phyloP scores from a whole-genome alignment of 2,888 invertebrate genomes.

The Eulithis prunata region DNA sequence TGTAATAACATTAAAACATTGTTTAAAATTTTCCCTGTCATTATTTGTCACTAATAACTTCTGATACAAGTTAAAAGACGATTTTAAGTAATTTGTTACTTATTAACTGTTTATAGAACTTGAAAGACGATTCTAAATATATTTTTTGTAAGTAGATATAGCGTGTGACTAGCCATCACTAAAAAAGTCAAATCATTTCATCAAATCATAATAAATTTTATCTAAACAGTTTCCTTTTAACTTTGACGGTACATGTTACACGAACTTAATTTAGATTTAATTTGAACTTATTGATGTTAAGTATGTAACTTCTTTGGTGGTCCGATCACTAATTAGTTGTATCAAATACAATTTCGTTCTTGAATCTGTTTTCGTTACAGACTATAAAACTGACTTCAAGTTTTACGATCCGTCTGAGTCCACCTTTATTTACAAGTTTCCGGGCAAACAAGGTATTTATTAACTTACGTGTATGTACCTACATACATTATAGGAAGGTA shows the following conservation, averaged over 20 bases:
- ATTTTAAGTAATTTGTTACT: too few relatives aligned
- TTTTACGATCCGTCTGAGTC: constrained; percentile 60
- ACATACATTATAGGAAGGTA: too few relatives aligned
- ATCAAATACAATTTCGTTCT: constrained; percentile 56
- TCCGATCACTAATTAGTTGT: constrained; percentile 70
- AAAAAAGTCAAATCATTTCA: constrained; percentile 41
- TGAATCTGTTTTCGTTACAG: constrained; percentile 46
- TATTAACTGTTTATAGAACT: too few relatives aligned
- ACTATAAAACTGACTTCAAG: constrained; percentile 57
- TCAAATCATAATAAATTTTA: constrained; percentile 40
- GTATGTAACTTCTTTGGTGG: constrained; percentile 69
- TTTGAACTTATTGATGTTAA: constrained; percentile 41
- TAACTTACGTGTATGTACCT: too few relatives aligned
- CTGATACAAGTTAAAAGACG: too few relatives aligned
- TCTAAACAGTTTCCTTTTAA: constrained; percentile 50
- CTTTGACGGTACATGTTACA: constrained; percentile 46
- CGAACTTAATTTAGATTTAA: constrained; percentile 49
- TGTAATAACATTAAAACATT: too few relatives aligned
- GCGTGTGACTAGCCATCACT: constrained; percentile 32
- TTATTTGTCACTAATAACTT: too few relatives aligned
- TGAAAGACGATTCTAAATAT: not conserved
- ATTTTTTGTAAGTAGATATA: constrained; percentile 12
- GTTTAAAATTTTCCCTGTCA: too few relatives aligned
- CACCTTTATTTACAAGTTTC: constrained; percentile 36
- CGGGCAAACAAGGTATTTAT: not conserved